Evolutionary conservation across 2,888 invertebrate genomes (phyloP), one percentile per base, ranked within the genome.

Genomic region (Chloroclysta siterata): DNA sequence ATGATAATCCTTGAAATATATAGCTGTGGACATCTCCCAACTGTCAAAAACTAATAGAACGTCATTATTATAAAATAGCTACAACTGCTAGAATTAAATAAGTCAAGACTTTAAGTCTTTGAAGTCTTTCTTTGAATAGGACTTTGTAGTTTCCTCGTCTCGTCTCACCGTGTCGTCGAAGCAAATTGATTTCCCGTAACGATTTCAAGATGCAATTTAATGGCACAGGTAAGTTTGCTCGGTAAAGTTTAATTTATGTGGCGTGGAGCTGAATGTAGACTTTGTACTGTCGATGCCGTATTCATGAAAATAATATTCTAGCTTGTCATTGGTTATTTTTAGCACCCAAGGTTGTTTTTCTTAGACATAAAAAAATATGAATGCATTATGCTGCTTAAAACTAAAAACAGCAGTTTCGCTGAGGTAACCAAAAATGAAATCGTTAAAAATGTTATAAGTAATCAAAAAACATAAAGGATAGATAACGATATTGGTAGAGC

Each of bases 111-210:
- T 10, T 10, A 11, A 3, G 11, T 39, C 2, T 33, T 60, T 10
- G 36, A 11, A 3, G 11, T 39, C 2, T 33, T 60, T 65, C 60
- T 53, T 47, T 17, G 50, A 60, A 66, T 17, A 46, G 56, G 50
- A 14, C 7, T 8, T 50, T 44, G 53, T 51, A 57, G 59, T 61
- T 73, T 60, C 57, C 51, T 55, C 63, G 63, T 70, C 72, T 67
- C 56, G 68, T 72, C 70, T 81, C 81, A 82, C 82, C 82, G 83
- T 81, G 80, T 78, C 72, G 80, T 73, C 72, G 74, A 65, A 72
- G 76, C 77, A 85, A 90, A 88, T 89, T 88, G 89, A 88, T 89
- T 90, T 85, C 74, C 81, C 76, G 79, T 82, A 80, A 82, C 81
- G 79, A 81, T 81, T 80, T 72, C 69, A 80, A 77, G 81, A 78